Conservation (phyloP, 2,113 vertebrate species). For the Solea solea region DNA sequence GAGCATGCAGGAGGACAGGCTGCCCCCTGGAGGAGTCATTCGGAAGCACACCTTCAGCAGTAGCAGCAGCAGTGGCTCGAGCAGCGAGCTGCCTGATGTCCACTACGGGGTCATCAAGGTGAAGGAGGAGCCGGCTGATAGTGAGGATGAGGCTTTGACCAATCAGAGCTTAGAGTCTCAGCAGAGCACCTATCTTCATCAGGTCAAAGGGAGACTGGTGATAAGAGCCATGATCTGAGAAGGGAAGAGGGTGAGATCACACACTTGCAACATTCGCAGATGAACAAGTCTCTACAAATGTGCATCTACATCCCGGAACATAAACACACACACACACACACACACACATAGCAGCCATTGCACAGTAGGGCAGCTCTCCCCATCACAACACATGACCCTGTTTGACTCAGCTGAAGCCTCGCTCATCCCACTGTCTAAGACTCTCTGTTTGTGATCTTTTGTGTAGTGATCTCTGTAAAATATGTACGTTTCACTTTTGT, state of each 20-base stretch:
- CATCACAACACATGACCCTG: constrained; percentile 30
- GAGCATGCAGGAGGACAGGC: constrained; percentile 89
- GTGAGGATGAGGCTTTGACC: constrained; percentile 89
- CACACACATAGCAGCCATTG: constrained; percentile 51
- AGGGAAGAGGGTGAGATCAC: constrained; percentile 56
- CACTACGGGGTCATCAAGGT: constrained; percentile 90
- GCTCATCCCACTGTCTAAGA: constrained; percentile 48
- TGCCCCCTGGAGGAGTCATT: constrained; percentile 84
- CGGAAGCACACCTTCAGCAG: constrained; percentile 87
- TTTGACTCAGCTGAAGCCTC: constrained; percentile 51
- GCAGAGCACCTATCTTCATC: constrained; percentile 94
- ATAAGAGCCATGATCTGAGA: constrained; percentile 96
- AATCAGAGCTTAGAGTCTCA: constrained; percentile 88
- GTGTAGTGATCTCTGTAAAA: constrained; percentile 79
- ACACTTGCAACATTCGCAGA: constrained; percentile 69
- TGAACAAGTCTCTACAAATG: constrained; percentile 39
- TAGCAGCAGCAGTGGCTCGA: constrained; percentile 78
- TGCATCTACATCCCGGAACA: constrained; percentile 37
- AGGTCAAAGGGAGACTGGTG: constrained; percentile 97
- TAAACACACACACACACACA: constrained; percentile 26
- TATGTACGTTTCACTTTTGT: constrained; percentile 75
- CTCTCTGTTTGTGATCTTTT: constrained; percentile 74
- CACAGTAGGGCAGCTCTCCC: constrained; percentile 64
- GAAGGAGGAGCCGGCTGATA: constrained; percentile 94
- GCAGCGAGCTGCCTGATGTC: constrained; percentile 80